Evolutionary conservation across 2,888 invertebrate genomes (phyloP).

Genomic region (Sinohyriopsis cumingii): DNA sequence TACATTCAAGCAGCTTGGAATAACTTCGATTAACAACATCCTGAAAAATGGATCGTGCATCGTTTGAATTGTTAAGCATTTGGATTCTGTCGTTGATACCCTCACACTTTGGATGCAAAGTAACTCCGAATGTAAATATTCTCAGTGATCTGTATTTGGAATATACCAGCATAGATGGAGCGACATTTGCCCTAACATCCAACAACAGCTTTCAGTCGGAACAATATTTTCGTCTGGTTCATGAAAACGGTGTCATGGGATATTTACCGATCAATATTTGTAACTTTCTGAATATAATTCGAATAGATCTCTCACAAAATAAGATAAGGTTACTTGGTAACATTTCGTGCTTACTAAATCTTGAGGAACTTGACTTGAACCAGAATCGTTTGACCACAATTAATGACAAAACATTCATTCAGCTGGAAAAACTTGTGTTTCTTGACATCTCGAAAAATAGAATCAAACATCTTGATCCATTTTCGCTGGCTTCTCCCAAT

Average conservation of each 20-base stretch:
- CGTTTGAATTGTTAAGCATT: too few relatives aligned
- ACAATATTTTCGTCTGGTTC: too few relatives aligned
- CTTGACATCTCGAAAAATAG: slow-evolving; percentile 4
- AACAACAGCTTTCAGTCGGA: too few relatives aligned
- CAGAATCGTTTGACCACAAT: slow-evolving; percentile 5
- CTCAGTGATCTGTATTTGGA: too few relatives aligned
- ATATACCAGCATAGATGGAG: too few relatives aligned
- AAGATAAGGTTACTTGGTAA: slow-evolving; percentile 1
- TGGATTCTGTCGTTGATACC: too few relatives aligned
- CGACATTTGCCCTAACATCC: too few relatives aligned
- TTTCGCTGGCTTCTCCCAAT: background rate
- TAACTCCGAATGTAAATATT: too few relatives aligned
- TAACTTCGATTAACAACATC: too few relatives aligned
- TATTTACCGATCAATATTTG: slow-evolving; percentile 14
- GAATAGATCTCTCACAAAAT: slow-evolving; percentile 10
- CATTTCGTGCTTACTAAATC: slow-evolving; percentile 7
- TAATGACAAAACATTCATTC: slow-evolving; percentile 6
- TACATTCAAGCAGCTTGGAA: too few relatives aligned
- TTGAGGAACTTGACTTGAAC: slow-evolving; percentile 6
- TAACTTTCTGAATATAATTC: slow-evolving; percentile 7
- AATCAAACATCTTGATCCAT: slow-evolving; percentile 5
- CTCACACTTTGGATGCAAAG: too few relatives aligned
- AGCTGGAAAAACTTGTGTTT: background rate
- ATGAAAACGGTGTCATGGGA: slow-evolving; percentile 1
- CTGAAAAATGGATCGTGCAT: too few relatives aligned